Percentiles rank a stretch among this genome's conserved stretches.
phyloP scores from a whole-genome alignment of 2,888 invertebrate genomes.

The Hemicrepidius hirtus region DNA sequence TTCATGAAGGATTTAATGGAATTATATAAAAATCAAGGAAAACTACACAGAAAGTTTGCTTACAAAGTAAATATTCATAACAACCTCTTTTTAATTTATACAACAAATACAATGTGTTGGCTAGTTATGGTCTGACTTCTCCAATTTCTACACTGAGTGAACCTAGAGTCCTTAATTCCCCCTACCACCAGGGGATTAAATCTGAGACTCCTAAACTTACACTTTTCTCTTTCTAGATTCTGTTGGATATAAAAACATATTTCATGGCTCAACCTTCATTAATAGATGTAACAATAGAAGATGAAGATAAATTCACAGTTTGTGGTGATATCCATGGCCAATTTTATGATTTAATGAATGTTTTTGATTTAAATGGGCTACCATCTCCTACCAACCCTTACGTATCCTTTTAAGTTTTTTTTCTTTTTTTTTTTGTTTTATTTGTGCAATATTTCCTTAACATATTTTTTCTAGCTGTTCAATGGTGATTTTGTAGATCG shows the following conservation, averaged over 20 bases:
- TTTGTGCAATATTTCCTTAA: slow-evolving; percentile 15
- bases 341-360: slow-evolving; percentile 98
- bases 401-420: slow-evolving; percentile 74
- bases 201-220: no score
- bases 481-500: slow-evolving; percentile 99
- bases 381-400: slow-evolving; percentile 97
- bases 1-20: slow-evolving; percentile 94
- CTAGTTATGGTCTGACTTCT: no score
- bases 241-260: slow-evolving; percentile 90
- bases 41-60: slow-evolving; percentile 96
- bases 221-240: slow-evolving; percentile 79
- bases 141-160: no score
- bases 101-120: no score
- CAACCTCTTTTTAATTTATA: no score
- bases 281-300: slow-evolving; percentile 91
- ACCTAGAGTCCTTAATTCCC: no score
- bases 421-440: not conserved
- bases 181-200: no score
- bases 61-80: slow-evolving; percentile 90
- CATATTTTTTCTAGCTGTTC: slow-evolving; percentile 80
- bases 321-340: slow-evolving; percentile 99
- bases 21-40: slow-evolving; percentile 92
- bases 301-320: slow-evolving; percentile 94
- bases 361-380: slow-evolving; percentile 96
- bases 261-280: slow-evolving; percentile 91